Evolutionary conservation across 2,888 invertebrate species (phyloP), one percentile per base, ranked within the genome.

Genomic region (Rapana venosa): DNA sequence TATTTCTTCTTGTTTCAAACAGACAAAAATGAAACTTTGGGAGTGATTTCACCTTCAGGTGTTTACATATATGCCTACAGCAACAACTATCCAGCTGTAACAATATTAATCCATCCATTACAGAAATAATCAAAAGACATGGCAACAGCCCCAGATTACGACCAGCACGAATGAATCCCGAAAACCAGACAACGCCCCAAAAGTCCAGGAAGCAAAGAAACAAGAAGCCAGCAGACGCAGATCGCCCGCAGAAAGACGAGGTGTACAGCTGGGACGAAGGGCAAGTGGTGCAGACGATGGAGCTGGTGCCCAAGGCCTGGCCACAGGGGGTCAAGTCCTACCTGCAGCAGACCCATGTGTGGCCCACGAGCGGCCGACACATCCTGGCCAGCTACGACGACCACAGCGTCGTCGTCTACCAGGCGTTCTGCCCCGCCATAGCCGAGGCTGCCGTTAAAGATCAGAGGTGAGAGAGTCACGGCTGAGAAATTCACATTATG

Each of bases 351-450:
- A 70, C 77, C 17, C 26, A 85, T 20, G 26, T 79, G 13, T 95
- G 95, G 95, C 95, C 95, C 22, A 83, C 61, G n/a, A 88, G 85
- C 13, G 95, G 95, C 0, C 92, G 91, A n/a, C 94, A 95, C 89
- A 95, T 95, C 66, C 88, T 95, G 47, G 95, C 95, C 17, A 93
- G 94, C 81, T 95, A 90, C 89, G 94, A 94, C 87, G 93, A 94
- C 11, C 58, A 92, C 11, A 90, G 92, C 15, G 90, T 95, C 11
- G 92, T 95, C 70, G 95, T 95, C 5, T 95, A 95, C 89, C 95
- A 95, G 90, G 95, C 95, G 2, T 95, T 91, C 90, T 94, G 94
- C 32, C 92, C 93, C 61, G 89, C 92, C 13, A 95, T 95, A 36
- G 95, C 95, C 11, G 90, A 93, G 11, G 94, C 92, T 92, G 95